These are phyloP conservation scores for Octopus sinensis DNA, from an alignment of 1,140 invertebrate species.

Conservation along the genomic window DNA sequence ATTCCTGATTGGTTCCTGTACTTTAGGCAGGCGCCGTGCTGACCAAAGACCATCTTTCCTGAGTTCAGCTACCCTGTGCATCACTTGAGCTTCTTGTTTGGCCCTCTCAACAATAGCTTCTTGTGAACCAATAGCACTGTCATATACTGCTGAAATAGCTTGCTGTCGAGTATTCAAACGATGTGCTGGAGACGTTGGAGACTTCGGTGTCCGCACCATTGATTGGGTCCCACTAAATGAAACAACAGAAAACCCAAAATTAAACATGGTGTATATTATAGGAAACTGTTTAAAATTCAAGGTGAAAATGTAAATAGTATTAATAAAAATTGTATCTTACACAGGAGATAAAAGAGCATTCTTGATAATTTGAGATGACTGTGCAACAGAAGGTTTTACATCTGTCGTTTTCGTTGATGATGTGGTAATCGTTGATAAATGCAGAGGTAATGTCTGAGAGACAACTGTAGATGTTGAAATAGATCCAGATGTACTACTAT, in stretches of 20 bases:
- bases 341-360: slow-evolving; percentile 10
- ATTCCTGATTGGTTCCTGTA: slow-evolving; percentile 80
- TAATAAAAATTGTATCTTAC: too few relatives aligned
- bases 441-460: not conserved
- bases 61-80: slow-evolving; percentile 82
- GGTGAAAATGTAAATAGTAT: too few relatives aligned
- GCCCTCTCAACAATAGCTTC: slow-evolving; percentile 84
- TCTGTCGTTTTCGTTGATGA: slow-evolving; percentile 3
- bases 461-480: slow-evolving; percentile 4
- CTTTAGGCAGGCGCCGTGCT: slow-evolving; percentile 84
- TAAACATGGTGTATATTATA: too few relatives aligned
- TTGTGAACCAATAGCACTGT: slow-evolving; percentile 61
- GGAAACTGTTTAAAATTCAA: too few relatives aligned
- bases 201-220: slow-evolving; percentile 22
- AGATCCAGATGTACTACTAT: not conserved
- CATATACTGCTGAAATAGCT: slow-evolving; percentile 60
- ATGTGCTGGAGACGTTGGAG: slow-evolving; percentile 31
- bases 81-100: slow-evolving; percentile 90
- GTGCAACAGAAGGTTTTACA: not conserved
- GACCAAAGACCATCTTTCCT: slow-evolving; percentile 84
- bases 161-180: slow-evolving; percentile 34
- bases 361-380: not conserved
- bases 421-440: not conserved
- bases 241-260: too few relatives aligned
- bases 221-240: too few relatives aligned